phyloP scores from a whole-genome alignment of 2,888 invertebrate species.

The Drosophila peninsularis region DNA sequence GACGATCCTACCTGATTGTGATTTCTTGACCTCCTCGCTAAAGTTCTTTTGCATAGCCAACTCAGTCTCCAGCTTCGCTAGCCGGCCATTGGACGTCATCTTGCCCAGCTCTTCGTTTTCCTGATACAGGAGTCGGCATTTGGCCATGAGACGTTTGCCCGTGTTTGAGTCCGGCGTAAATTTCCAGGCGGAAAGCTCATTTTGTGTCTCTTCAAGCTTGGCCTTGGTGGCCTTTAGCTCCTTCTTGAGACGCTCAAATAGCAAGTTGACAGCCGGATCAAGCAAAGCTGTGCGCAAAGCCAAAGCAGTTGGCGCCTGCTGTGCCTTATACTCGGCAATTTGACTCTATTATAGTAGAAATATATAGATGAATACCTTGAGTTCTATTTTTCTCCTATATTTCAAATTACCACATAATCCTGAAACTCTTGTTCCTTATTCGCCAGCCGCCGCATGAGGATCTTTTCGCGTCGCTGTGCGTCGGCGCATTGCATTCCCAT shows the following conservation, averaged over 20 bases:
- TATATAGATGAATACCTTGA: not conserved
- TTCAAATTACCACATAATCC: slow-evolving; percentile 92
- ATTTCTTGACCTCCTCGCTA: slow-evolving; percentile 97
- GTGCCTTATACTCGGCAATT: slow-evolving; percentile 95
- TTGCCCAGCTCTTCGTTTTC: slow-evolving; percentile 99
- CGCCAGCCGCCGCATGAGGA: slow-evolving; percentile 95
- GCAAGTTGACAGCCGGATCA: slow-evolving; percentile 97
- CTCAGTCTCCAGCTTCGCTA: slow-evolving; percentile 98
- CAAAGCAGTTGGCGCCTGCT: slow-evolving; percentile 91
- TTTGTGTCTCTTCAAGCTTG: slow-evolving; percentile 97
- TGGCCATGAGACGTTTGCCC: slow-evolving; percentile 98
- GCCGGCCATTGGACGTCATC: slow-evolving; percentile 96
- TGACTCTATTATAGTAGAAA: slow-evolving; percentile 88
- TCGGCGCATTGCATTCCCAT: slow-evolving; percentile 93
- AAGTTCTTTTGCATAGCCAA: slow-evolving; percentile 97
- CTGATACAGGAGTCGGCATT: slow-evolving; percentile 96
- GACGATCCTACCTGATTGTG: slow-evolving; percentile 91
- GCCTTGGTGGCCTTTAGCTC: slow-evolving; percentile 95
- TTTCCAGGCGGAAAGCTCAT: slow-evolving; percentile 99
- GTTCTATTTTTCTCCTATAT: not conserved
- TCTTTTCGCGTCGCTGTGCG: slow-evolving; percentile 95
- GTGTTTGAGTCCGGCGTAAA: slow-evolving; percentile 99
- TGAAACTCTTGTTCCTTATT: slow-evolving; percentile 98
- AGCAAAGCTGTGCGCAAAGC: slow-evolving; percentile 93
- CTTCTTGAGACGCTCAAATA: slow-evolving; percentile 95